Base-by-base conservation (phyloP, 2,113 vertebrate species). In the Spea bombifrons region DNA sequence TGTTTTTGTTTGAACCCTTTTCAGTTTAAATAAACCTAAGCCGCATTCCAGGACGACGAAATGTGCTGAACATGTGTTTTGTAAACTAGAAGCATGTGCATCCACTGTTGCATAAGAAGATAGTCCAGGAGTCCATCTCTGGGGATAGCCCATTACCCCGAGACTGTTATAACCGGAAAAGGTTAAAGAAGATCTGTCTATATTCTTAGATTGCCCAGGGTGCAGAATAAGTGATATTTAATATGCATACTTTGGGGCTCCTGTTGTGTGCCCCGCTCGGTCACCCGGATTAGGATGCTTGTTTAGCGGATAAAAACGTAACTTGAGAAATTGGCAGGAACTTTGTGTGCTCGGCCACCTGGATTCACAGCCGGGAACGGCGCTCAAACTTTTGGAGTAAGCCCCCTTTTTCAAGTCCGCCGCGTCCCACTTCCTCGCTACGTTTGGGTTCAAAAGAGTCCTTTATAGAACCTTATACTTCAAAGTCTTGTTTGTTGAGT, bases 251-350 rank as follows among this genome's bases (percentile, higher is more conserved):
- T 86, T 80, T 75, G 83, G 85, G 84, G 84, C 90, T 90, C 92
- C 92, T 82, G 90, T 88, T 89, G 92, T 89, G 91, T 87, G 88
- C 86, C 88, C 89, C 87, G 82, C 81, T 90, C 86, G 84, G 86
- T 89, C 89, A 91, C 86, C 89, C 86, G 77, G 90, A 90, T 90
- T 88, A 91, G 90, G 88, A 92, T 92, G 90, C 92, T 92, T 92
- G 88, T 90, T 92, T 92, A 93, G 89, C 81, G 89, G 89, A 93
- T 91, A 91, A 92, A 93, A 92, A 88, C 87, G 92, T 89, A 94
- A 94, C 90, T 89, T 84, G 90, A 94, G 93, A 93, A 93, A 92
- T 91, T 91, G 91, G 87, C 91, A 92, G 92, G 92, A 93, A 92
- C 89, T 92, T 79, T 85, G 82, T 83, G 84, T 87, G 84, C 87